Percentiles rank a stretch among this genome's conserved stretches.
Conservation (phyloP, 2,797 vertebrate species). For the Helarctos malayanus region DNA sequence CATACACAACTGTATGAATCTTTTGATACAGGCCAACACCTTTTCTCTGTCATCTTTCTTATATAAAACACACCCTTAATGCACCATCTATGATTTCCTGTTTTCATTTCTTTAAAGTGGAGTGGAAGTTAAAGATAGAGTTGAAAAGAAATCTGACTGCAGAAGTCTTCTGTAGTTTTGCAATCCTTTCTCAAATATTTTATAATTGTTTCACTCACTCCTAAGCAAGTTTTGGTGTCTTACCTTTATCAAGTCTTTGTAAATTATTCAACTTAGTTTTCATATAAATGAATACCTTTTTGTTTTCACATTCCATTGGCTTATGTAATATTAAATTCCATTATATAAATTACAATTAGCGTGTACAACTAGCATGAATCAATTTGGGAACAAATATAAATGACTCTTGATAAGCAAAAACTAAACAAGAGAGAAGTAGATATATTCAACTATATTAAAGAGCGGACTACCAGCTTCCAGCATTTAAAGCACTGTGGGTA, state of each 20-base stretch:
- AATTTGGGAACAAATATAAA: background rate
- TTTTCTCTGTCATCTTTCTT: conserved; percentile 37
- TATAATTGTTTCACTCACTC: background rate
- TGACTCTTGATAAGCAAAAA: background rate
- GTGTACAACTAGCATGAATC: background rate
- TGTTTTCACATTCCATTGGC: background rate
- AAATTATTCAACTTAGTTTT: conserved; percentile 26
- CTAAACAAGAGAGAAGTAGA: conserved; percentile 9
- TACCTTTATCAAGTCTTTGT: background rate
- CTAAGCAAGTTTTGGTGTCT: background rate
- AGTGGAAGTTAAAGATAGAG: conserved; percentile 44
- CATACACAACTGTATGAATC: background rate
- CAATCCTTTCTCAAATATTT: background rate
- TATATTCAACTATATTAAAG: background rate
- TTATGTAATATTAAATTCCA: background rate
- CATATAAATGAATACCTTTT: background rate
- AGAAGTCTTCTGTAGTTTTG: background rate
- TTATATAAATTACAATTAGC: background rate
- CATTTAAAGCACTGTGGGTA: no score
- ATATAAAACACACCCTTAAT: conserved; percentile 62
- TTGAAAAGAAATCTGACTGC: conserved; percentile 45
- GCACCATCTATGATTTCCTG: conserved; percentile 71
- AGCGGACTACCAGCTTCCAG: background rate
- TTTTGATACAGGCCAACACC: background rate
- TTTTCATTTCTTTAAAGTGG: conserved; percentile 68